Percentiles rank a stretch among this genome's conserved stretches.
These are phyloP conservation scores for Lepidurus couesii DNA, from an alignment of 1,140 invertebrate species.

Conservation along the genomic window DNA sequence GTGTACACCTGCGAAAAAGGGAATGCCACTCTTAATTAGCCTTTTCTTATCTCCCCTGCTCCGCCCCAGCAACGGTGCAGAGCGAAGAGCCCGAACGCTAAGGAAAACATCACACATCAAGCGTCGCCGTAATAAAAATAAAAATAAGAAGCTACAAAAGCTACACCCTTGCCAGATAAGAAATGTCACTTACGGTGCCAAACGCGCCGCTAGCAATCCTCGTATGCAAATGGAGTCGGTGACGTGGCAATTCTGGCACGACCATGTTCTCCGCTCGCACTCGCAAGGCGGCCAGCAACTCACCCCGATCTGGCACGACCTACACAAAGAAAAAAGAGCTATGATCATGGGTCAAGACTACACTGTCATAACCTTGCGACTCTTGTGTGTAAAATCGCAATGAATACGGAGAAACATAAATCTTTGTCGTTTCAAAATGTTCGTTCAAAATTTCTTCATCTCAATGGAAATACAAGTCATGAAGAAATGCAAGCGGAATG, in stretches of 20 bases:
- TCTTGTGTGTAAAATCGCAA: background rate
- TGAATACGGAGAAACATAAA: background rate
- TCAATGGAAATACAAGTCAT: conserved; percentile 6
- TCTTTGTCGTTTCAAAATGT: background rate
- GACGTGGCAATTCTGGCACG: conserved; percentile 73
- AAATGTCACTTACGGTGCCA: conserved; percentile 66
- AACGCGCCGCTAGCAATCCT: conserved; percentile 85
- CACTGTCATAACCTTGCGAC: background rate
- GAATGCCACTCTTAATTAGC: conserved; percentile 19
- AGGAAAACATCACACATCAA: background rate
- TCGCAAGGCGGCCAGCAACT: conserved; percentile 62
- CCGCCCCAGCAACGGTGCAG: background rate
- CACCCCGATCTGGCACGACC: conserved; percentile 63
- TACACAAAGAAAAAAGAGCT: background rate
- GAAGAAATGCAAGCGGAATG: background rate
- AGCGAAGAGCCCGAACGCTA: conserved; percentile 23
- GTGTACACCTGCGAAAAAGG: conserved; percentile 64
- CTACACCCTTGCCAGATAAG: conserved; percentile 17
- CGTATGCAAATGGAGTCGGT: conserved; percentile 77
- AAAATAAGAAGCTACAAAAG: conserved; percentile 14
- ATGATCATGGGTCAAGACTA: background rate
- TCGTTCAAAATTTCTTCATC: background rate
- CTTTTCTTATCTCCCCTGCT: background rate
- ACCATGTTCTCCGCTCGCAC: conserved; percentile 61
- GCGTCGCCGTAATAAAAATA: conserved; percentile 19